phyloP scores from a whole-genome alignment of 2,113 vertebrate genomes.

The Dicaeum eximium region DNA sequence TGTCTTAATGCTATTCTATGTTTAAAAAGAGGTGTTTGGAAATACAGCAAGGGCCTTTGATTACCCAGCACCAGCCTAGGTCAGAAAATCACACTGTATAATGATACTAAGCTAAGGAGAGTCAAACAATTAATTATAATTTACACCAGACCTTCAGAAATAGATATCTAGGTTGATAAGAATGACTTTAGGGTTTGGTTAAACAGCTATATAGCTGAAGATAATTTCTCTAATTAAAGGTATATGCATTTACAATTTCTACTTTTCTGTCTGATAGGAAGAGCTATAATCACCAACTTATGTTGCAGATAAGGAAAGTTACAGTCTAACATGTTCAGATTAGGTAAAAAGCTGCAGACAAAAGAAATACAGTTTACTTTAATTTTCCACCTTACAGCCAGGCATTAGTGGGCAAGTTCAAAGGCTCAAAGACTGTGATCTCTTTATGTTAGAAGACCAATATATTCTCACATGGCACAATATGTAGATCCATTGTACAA shows the following conservation, averaged over 20 bases:
- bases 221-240: constrained; percentile 25
- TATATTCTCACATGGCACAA: neutral
- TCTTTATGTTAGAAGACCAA: neutral
- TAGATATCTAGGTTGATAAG: neutral
- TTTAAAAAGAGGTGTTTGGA: neutral
- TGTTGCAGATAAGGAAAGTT: neutral
- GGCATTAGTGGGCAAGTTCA: neutral
- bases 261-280: neutral
- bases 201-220: constrained; percentile 21
- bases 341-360: neutral
- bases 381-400: neutral
- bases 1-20: neutral
- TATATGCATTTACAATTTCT: constrained; percentile 8
- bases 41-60: neutral
- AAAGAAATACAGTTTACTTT: neutral
- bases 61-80: neutral
- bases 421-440: neutral
- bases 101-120: neutral
- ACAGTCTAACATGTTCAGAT: neutral
- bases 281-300: neutral
- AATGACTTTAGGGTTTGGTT: constrained; percentile 20
- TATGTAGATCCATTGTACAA: neutral
- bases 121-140: constrained; percentile 27
- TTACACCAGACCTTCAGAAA: constrained; percentile 10
- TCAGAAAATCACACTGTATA: constrained; percentile 21